Percentiles rank a stretch among this genome's conserved stretches.
These are phyloP conservation scores for Chrosomus eos DNA, from an alignment of 2,797 vertebrate species.

Conservation along the genomic window DNA sequence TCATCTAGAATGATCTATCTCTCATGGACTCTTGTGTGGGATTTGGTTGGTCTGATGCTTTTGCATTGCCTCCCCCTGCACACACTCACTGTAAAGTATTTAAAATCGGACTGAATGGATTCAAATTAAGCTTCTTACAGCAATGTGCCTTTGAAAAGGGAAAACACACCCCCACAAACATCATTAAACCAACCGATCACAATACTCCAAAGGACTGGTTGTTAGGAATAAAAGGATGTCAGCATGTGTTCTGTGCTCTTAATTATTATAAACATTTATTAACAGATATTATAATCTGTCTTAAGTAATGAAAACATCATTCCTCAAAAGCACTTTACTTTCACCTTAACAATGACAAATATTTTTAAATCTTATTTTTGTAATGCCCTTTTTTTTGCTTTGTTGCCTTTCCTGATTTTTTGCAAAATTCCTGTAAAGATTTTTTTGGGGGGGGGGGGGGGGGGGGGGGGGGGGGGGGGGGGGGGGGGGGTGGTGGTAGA, in stretches of 20 bases:
- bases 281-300: neutral
- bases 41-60: slow-evolving; percentile 15
- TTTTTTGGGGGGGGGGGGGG: no score
- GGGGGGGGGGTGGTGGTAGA: no score
- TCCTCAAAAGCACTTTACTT: slow-evolving; percentile 53
- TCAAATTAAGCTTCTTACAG: slow-evolving; percentile 3
- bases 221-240: neutral
- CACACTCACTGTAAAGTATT: slow-evolving; percentile 4
- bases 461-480: no score
- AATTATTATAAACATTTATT: neutral
- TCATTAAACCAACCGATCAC: slow-evolving; percentile 3
- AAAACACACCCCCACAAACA: slow-evolving; percentile 3
- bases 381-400: neutral
- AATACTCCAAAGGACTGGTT: neutral
- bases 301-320: slow-evolving; percentile 24
- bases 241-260: neutral
- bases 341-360: slow-evolving; percentile 4
- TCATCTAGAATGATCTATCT: slow-evolving; percentile 3
- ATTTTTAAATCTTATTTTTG: slow-evolving; percentile 31
- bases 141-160: slow-evolving; percentile 30
- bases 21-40: neutral
- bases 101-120: slow-evolving; percentile 38
- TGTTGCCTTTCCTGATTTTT: slow-evolving; percentile 11
- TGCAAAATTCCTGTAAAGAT: neutral
- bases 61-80: neutral